Evolutionary conservation across 2,113 vertebrate genomes (phyloP), one percentile per base, ranked within the genome.

Genomic region (Myxocyprinus asiaticus): DNA sequence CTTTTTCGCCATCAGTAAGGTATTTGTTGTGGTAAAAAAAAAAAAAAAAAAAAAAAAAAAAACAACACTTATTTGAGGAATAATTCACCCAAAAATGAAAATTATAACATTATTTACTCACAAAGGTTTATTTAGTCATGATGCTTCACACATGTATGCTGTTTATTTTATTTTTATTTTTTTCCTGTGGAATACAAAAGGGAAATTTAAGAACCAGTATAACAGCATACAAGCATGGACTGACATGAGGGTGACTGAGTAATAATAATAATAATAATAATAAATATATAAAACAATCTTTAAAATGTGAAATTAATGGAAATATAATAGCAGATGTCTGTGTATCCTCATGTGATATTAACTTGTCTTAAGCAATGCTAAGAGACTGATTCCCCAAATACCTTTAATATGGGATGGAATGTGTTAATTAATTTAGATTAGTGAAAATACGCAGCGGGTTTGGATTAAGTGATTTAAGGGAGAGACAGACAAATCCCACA

Each of bases 381-480:
- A 5, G 70, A 68, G 47, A 83, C 85, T 86, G 22, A 33, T 33
- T 33, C 22, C 22, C 74, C 55, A 58, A 85, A 86, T 85, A 79
- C 83, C 77, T 88, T 85, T 84, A 44, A 85, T 86, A 78, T 51
- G 71, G 83, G 59, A 47, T 44, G 74, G 83, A 89, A 87, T 87
- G 80, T 83, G 88, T 91, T 88, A 86, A 86, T 91, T 88, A 89
- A 85, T 86, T 71, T 78, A 71, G 79, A 33, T 33, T 33, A 33
- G 22, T 3, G 3, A 33, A 33, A 33, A 33, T 33, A 33, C 22
- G 22, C 22, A 33, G 22, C 3, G 22, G 22, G 56, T 66, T 69
- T 69, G 90, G 87, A 90, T 91, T 91, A 88, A 88, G 85, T 82
- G 87, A 88, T 70, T 88, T 84, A 79, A 69, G 83, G 78, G 81